Conservation (phyloP, 92 coral and sea anemone species). For the Virgularia gustaviana region DNA sequence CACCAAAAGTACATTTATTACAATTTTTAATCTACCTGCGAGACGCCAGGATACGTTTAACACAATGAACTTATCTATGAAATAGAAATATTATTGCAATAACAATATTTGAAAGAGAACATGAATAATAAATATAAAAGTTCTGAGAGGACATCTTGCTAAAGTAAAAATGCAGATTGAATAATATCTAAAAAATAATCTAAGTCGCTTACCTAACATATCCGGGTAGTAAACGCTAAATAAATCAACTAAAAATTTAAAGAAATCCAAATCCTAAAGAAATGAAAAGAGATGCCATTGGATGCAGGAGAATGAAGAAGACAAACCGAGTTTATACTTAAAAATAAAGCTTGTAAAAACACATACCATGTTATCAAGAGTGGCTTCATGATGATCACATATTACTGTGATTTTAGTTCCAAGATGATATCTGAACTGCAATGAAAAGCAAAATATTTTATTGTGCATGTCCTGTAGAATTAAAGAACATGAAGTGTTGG, state of each 20-base stretch:
- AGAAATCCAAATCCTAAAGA: constrained; percentile 26
- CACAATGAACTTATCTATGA: constrained; percentile 17
- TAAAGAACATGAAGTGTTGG: too few relatives aligned
- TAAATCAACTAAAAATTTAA: constrained; percentile 23
- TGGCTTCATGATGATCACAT: constrained; percentile 21
- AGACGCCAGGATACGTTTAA: constrained; percentile 32
- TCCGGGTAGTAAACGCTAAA: constrained; percentile 24
- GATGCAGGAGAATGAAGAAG: too few relatives aligned
- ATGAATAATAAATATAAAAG: not conserved
- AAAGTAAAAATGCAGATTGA: too few relatives aligned
- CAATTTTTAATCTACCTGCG: constrained; percentile 22
- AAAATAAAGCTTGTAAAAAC: not conserved
- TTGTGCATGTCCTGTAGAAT: too few relatives aligned
- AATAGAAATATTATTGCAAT: not conserved
- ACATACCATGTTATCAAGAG: constrained; percentile 11
- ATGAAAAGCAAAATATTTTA: not conserved
- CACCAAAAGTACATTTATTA: too few relatives aligned
- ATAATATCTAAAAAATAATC: too few relatives aligned
- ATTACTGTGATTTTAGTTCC: constrained; percentile 22
- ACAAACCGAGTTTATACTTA: not conserved
- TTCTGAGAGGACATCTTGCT: not conserved
- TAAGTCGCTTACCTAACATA: constrained; percentile 29
- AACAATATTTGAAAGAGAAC: not conserved
- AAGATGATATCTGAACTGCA: constrained; percentile 1
- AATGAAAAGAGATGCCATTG: not conserved